Percentiles rank a stretch among this genome's conserved stretches.
phyloP scores from a whole-genome alignment of 2,888 invertebrate genomes.

The Asteroscopus sphinx region DNA sequence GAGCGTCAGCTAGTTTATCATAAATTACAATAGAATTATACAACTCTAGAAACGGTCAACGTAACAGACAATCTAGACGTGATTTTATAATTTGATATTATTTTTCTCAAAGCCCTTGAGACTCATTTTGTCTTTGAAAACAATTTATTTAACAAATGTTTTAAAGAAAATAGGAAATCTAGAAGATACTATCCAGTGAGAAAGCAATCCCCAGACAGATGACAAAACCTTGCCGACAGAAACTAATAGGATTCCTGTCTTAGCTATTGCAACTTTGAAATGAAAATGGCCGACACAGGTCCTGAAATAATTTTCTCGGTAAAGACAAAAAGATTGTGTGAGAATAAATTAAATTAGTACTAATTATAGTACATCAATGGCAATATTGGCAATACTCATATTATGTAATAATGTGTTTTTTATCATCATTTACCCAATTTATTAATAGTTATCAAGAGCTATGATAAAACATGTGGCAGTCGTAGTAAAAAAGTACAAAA shows the following conservation, averaged over 20 bases:
- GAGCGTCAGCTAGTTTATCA: too few relatives aligned
- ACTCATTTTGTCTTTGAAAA: slow-evolving; percentile 24
- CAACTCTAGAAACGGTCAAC: too few relatives aligned
- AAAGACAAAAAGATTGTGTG: slow-evolving; percentile 1
- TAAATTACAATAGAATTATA: too few relatives aligned
- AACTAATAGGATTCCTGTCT: slow-evolving; percentile 57
- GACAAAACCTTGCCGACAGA: slow-evolving; percentile 55
- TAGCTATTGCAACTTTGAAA: slow-evolving; percentile 41
- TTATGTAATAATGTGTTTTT: too few relatives aligned
- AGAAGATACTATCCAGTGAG: slow-evolving; percentile 29
- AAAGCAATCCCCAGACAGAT: slow-evolving; percentile 50
- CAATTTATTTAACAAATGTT: slow-evolving; percentile 40
- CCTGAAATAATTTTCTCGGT: slow-evolving; percentile 18
- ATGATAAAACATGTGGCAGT: too few relatives aligned
- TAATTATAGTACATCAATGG: neutral
- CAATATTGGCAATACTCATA: neutral
- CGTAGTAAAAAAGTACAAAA: too few relatives aligned
- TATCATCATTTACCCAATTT: too few relatives aligned
- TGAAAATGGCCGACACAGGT: slow-evolving; percentile 31
- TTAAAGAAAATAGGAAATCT: slow-evolving; percentile 33
- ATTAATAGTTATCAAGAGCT: too few relatives aligned
- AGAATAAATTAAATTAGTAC: neutral
- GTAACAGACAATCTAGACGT: neutral
- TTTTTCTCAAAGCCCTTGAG: slow-evolving; percentile 3
- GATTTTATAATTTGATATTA: neutral